phyloP scores from a whole-genome alignment of 2,888 invertebrate species.

The Cenopis cana region DNA sequence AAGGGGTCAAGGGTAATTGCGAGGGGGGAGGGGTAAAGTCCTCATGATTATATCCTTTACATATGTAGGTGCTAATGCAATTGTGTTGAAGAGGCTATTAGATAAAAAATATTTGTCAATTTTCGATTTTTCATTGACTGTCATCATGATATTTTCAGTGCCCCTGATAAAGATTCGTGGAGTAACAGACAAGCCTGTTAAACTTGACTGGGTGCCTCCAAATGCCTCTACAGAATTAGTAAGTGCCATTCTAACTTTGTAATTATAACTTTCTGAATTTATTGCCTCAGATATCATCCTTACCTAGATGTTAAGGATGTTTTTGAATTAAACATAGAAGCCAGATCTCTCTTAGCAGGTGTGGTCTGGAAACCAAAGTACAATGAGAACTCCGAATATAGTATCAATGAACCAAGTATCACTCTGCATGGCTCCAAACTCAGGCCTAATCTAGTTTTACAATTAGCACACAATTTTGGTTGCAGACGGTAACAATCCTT shows the following conservation, averaged over 20 bases:
- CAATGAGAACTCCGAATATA: not conserved
- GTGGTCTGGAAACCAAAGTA: not conserved
- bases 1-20: too few species aligned
- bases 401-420: too few species aligned
- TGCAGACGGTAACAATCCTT: not conserved
- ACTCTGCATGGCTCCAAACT: too few species aligned
- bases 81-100: too few species aligned
- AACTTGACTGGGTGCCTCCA: constrained; percentile 92
- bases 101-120: too few species aligned
- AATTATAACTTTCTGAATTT: too few species aligned
- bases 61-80: too few species aligned
- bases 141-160: constrained; percentile 67
- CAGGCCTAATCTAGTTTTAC: too few species aligned
- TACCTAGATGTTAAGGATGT: not conserved
- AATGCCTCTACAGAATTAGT: constrained; percentile 88
- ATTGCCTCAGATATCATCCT: not conserved
- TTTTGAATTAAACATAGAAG: too few species aligned
- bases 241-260: constrained; percentile 48
- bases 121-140: constrained; percentile 4
- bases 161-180: constrained; percentile 84
- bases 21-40: too few species aligned
- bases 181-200: constrained; percentile 86
- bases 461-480: too few species aligned
- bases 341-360: not conserved
- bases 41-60: too few species aligned